Percentiles rank a stretch among this genome's conserved stretches.
These are phyloP conservation scores for Pachyramphus minor DNA, from an alignment of 2,113 vertebrate species.

Conservation along the genomic window DNA sequence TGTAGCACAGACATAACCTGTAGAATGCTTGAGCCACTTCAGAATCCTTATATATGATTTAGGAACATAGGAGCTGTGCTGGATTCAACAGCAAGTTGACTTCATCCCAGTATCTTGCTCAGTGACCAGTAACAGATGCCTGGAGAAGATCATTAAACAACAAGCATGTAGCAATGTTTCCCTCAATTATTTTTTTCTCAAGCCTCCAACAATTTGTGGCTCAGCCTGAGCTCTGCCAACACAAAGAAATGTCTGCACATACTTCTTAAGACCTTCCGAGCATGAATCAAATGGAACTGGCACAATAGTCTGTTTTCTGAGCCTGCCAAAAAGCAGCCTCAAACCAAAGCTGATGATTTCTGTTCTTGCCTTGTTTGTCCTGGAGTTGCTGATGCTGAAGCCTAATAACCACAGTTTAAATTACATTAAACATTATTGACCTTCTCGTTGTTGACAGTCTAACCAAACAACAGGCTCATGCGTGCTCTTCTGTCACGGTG, in stretches of 20 bases:
- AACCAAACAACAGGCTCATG: neutral
- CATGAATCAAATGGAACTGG: conserved; percentile 34
- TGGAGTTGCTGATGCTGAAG: conserved; percentile 35
- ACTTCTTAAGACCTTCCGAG: conserved; percentile 33
- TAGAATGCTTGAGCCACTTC: neutral
- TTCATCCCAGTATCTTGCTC: neutral
- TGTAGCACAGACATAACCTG: neutral
- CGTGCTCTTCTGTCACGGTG: neutral
- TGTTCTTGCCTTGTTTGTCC: conserved; percentile 45
- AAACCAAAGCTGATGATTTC: conserved; percentile 27
- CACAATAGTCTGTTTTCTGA: neutral
- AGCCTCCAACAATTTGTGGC: conserved; percentile 35
- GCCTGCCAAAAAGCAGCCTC: conserved; percentile 42
- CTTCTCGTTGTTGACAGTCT: conserved; percentile 21
- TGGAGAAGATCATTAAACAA: neutral
- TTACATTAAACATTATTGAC: conserved; percentile 21
- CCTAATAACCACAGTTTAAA: conserved; percentile 38
- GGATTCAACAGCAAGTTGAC: neutral
- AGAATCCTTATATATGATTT: neutral
- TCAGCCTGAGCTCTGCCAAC: conserved; percentile 9
- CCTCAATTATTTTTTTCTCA: neutral
- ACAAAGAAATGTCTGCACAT: conserved; percentile 21
- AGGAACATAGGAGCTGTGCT: neutral
- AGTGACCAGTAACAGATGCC: neutral
- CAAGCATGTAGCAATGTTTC: conserved; percentile 12